Conservation (phyloP, 2,113 vertebrate genomes). For the Platanista minor region DNA sequence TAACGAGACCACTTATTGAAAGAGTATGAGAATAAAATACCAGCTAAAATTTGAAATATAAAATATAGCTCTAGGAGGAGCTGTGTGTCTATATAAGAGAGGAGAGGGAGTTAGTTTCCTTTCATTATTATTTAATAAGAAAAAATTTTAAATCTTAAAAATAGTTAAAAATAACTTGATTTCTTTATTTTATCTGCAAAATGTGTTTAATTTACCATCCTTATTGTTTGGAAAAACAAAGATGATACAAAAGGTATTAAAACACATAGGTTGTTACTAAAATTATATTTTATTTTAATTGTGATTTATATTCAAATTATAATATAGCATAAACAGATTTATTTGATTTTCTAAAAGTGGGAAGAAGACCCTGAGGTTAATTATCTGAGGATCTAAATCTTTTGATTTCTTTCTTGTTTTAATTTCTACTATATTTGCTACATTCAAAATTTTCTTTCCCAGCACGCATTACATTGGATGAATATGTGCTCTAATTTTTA, state of each 20-base stretch:
- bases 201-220: not conserved
- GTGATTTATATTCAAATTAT: constrained; percentile 6
- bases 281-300: not conserved
- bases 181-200: not conserved
- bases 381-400: not conserved
- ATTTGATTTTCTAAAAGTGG: not conserved
- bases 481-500: not conserved
- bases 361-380: not conserved
- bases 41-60: not conserved
- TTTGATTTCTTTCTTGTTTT: not conserved
- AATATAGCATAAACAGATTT: not conserved
- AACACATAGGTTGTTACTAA: not conserved
- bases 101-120: not conserved
- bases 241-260: not conserved
- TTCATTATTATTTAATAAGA: not conserved
- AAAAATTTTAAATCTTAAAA: not conserved
- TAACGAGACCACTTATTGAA: not conserved
- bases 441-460: not conserved
- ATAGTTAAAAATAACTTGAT: not conserved
- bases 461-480: not conserved
- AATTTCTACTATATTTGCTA: not conserved
- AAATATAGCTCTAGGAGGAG: constrained; percentile 21
- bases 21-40: not conserved
- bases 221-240: not conserved
- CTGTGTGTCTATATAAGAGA: not conserved